phyloP scores from a whole-genome alignment of 2,888 invertebrate species.

The Cephus pygmeus region DNA sequence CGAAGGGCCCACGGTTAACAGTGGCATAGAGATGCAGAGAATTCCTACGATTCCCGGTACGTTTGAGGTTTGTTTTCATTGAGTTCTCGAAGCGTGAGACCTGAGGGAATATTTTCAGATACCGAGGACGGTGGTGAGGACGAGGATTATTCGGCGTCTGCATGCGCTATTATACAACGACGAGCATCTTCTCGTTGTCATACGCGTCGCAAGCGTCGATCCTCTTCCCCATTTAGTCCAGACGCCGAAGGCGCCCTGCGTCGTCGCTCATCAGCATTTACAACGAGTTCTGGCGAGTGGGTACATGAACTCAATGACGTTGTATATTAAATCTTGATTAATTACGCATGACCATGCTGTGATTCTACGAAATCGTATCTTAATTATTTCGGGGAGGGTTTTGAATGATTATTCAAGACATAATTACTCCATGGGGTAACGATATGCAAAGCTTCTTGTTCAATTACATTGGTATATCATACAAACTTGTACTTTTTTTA shows the following conservation, averaged over 20 bases:
- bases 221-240: conserved; percentile 69
- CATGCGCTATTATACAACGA: conserved; percentile 85
- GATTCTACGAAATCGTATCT: conserved; percentile 11
- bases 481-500: not conserved
- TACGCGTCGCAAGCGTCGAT: conserved; percentile 75
- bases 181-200: conserved; percentile 78
- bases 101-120: conserved; percentile 20
- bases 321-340: not conserved
- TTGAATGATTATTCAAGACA: not conserved
- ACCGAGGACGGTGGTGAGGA: conserved; percentile 70
- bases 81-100: not conserved
- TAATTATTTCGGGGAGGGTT: not conserved
- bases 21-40: conserved; percentile 23
- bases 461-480: not conserved
- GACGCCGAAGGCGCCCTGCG: conserved; percentile 65
- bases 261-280: conserved; percentile 80
- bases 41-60: conserved; percentile 32
- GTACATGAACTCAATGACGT: conserved; percentile 47
- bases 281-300: conserved; percentile 89
- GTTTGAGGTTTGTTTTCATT: conserved; percentile 12
- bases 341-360: not conserved
- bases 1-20: conserved; percentile 4
- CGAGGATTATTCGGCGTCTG: conserved; percentile 88
- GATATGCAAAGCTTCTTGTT: not conserved
- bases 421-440: not conserved